phyloP scores from a whole-genome alignment of 1,140 invertebrate species.

The Pachypeltis micranthus region DNA sequence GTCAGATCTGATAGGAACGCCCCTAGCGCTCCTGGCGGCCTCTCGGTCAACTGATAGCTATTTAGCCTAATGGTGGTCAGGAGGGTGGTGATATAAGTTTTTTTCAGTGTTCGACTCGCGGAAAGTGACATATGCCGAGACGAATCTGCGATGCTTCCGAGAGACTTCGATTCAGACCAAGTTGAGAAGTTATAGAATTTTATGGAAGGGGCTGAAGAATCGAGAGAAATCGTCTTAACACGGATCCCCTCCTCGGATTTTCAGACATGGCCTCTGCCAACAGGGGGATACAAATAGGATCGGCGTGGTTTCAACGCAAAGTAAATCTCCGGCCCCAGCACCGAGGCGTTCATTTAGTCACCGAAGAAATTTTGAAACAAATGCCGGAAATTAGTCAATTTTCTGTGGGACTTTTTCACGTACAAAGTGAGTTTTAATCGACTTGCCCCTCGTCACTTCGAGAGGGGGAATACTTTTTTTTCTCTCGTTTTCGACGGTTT shows the following conservation, averaged over 20 bases:
- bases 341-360: conserved; percentile 86
- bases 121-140: not conserved
- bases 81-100: not conserved
- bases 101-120: not conserved
- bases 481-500: not conserved
- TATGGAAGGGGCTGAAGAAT: conserved; percentile 19
- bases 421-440: conserved; percentile 94
- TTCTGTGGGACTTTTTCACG: conserved; percentile 84
- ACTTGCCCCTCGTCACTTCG: too few species aligned
- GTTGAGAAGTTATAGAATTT: conserved; percentile 25
- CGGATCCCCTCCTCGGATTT: conserved; percentile 1
- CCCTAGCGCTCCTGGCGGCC: not conserved
- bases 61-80: not conserved
- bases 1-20: not conserved
- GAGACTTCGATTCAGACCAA: not conserved
- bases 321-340: conserved; percentile 88
- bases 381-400: conserved; percentile 86
- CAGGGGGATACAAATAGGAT: conserved; percentile 78
- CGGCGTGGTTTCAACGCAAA: conserved; percentile 93
- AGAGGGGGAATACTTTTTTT: too few species aligned
- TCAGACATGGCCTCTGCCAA: conserved; percentile 65
- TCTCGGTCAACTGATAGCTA: not conserved
- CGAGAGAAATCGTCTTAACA: conserved; percentile 6
- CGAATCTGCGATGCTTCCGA: not conserved
- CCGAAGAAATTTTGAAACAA: conserved; percentile 86